Percentiles rank a stretch among this genome's conserved stretches.
phyloP scores from a whole-genome alignment of 2,888 invertebrate species.

The Uloborus plumipes region DNA sequence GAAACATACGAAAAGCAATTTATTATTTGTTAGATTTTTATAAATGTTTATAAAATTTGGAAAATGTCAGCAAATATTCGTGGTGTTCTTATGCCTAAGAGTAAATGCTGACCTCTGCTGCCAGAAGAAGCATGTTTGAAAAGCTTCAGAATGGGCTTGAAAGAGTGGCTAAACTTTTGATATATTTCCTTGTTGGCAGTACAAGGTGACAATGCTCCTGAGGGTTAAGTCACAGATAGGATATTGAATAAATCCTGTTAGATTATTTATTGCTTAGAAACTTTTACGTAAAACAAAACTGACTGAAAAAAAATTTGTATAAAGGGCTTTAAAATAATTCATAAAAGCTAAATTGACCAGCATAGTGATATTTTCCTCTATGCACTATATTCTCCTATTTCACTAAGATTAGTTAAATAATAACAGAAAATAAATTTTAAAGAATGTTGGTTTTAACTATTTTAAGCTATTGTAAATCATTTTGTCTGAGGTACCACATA shows the following conservation, averaged over 20 bases:
- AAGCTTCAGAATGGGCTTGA: conserved; percentile 19
- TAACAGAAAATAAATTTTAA: no score
- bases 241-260: neutral
- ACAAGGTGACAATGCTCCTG: conserved; percentile 34
- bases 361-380: conserved; percentile 30
- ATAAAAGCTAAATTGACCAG: conserved; percentile 25
- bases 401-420: conserved; percentile 32
- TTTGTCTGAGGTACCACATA: conserved; percentile 34
- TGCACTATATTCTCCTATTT: conserved; percentile 53
- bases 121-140: conserved; percentile 41
- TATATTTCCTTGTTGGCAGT: conserved; percentile 26
- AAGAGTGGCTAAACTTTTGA: neutral
- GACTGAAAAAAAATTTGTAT: conserved; percentile 51
- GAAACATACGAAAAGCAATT: conserved; percentile 37
- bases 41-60: conserved; percentile 47
- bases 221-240: conserved; percentile 38
- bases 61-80: conserved; percentile 16
- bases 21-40: conserved; percentile 62
- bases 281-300: conserved; percentile 40
- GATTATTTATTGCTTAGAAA: conserved; percentile 37
- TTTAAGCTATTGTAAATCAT: neutral
- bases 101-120: conserved; percentile 15
- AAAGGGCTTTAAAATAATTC: conserved; percentile 54
- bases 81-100: conserved; percentile 7
- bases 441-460: no score